phyloP scores from a whole-genome alignment of 1,140 invertebrate genomes.

The Andricus grossulariae region DNA sequence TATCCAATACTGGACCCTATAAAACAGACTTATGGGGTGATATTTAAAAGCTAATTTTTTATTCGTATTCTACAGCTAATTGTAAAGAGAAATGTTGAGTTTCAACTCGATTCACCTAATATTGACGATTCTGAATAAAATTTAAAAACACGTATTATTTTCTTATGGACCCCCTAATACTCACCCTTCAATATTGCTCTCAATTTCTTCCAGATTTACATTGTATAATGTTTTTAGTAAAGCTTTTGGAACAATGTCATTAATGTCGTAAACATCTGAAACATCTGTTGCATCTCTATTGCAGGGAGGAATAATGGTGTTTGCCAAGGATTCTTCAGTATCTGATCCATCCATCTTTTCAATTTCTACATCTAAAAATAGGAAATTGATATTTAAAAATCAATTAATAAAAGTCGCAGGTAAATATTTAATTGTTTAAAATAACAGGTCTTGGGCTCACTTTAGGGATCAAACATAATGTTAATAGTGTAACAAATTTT shows the following conservation, averaged over 20 bases:
- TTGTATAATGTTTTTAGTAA: conserved; percentile 68
- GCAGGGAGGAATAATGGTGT: conserved; percentile 65
- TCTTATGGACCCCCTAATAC: conserved; percentile 11
- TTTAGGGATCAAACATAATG: too few relatives aligned
- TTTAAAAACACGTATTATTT: too few relatives aligned
- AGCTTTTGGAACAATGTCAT: conserved; percentile 70
- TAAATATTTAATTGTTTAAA: too few relatives aligned
- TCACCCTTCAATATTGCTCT: conserved; percentile 56
- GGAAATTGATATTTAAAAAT: conserved; percentile 24
- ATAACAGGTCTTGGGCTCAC: too few relatives aligned
- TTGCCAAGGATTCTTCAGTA: conserved; percentile 48
- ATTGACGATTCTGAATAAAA: too few relatives aligned
- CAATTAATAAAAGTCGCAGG: conserved; percentile 7
- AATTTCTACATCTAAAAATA: conserved; percentile 61
- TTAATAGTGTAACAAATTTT: too few relatives aligned
- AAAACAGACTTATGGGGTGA: too few relatives aligned
- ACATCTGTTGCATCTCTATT: conserved; percentile 71
- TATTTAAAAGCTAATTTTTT: too few relatives aligned
- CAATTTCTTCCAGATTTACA: conserved; percentile 53
- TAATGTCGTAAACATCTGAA: conserved; percentile 72
- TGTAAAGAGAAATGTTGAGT: too few relatives aligned
- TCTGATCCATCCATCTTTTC: conserved; percentile 50
- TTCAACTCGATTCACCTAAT: too few relatives aligned
- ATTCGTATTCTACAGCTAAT: too few relatives aligned
- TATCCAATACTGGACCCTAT: too few relatives aligned